These are phyloP conservation scores for Steinernema hermaphroditum DNA, from an alignment of 2,888 invertebrate species.

Conservation along the genomic window DNA sequence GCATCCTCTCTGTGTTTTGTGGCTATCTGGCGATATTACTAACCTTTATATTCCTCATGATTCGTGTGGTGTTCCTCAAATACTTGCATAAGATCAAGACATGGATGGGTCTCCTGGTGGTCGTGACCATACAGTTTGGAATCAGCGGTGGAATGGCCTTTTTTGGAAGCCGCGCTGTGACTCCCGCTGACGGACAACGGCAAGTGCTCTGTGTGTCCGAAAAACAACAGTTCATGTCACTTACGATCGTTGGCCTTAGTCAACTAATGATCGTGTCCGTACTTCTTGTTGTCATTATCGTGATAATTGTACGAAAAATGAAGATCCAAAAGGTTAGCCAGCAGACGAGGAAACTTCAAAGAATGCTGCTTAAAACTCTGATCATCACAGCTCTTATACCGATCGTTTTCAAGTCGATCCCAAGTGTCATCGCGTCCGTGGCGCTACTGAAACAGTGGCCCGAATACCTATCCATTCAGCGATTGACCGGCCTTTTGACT, in stretches of 20 bases:
- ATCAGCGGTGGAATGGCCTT: not conserved
- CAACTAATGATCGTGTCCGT: not conserved
- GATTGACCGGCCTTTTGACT: not conserved
- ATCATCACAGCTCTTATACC: constrained; percentile 3
- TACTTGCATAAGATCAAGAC: not conserved
- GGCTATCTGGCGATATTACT: not conserved
- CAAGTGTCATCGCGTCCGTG: not conserved
- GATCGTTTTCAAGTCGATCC: not conserved
- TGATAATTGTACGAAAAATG: not conserved
- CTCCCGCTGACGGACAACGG: not conserved
- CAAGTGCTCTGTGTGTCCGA: not conserved
- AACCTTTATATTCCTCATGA: not conserved
- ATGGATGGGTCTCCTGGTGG: not conserved
- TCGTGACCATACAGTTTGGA: not conserved
- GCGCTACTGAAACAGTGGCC: constrained; percentile 1
- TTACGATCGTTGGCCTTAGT: not conserved
- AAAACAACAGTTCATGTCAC: not conserved
- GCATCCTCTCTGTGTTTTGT: not conserved
- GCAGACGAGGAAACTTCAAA: not conserved
- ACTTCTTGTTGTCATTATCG: constrained; percentile 12
- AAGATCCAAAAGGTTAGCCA: not conserved
- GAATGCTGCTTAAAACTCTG: constrained; percentile 12
- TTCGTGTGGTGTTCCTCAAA: not conserved
- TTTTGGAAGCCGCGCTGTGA: not conserved
- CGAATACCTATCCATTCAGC: not conserved